Evolutionary conservation across 1,140 invertebrate species (phyloP), one percentile per base, ranked within the genome.

Genomic region (Hestina assimilis): DNA sequence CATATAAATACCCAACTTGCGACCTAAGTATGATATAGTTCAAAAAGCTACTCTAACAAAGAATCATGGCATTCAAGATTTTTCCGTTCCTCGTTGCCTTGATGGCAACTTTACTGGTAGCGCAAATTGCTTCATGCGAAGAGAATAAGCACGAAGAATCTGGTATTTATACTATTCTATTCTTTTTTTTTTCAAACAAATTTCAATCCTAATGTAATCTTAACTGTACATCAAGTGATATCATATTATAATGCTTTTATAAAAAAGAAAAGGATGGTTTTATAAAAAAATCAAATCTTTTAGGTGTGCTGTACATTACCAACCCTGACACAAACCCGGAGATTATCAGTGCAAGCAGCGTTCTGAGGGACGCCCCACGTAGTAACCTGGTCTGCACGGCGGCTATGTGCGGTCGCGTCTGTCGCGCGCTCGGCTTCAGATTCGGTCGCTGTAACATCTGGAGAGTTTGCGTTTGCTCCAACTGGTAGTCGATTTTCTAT

Each of bases 391-490:
- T n/a, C n/a, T n/a, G n/a, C n/a, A n/a, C n/a, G 17, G 50, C 57
- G 7, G 23, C 26, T 21, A 41, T 41, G 48, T 59, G 57, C 33
- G 42, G 35, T 31, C 14, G 6, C 24, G 26, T 47, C 12, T 59
- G 57, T 35, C 19, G 12, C 21, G 20, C 48, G 4, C 42, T 52
- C 15, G 50, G 48, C 12, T 59, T 21, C 48, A 43, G 17, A 1
- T 28, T 45, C 21, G 48, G 41, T 8, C 41, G 28, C 12, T 59
- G 57, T 19, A 59, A 41, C 50, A 8, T 21, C 0, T 17, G 45
- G 1, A 17, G 9, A 4, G 19, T 46, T 3, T 59, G 57, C 9
- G 50, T 59, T n/a, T 53, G 57, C n/a, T 45, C n/a, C n/a, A n/a
- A n/a, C n/a, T n/a, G n/a, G n/a, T n/a, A n/a, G n/a, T n/a, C n/a